Conservation (phyloP, 1,140 invertebrate species). For the Macrostomum lignano region DNA sequence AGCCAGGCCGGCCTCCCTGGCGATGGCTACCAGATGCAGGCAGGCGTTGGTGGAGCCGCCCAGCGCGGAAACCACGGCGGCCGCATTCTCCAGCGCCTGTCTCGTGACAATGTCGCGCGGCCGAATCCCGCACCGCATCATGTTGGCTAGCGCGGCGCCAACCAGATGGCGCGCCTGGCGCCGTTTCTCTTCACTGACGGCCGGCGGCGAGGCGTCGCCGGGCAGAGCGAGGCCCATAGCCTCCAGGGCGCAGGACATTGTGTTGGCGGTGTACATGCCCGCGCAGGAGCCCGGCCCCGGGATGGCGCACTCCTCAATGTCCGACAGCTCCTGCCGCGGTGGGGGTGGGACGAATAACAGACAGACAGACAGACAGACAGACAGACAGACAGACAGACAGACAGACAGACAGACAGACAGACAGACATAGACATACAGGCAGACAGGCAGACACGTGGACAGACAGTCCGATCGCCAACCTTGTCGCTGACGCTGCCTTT, state of each 20-base stretch:
- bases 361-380: conserved; percentile 11
- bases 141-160: conserved; percentile 7
- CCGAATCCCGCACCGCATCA: conserved; percentile 8
- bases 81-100: conserved; percentile 11
- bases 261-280: conserved; percentile 13
- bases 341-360: no score
- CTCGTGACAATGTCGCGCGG: conserved; percentile 9
- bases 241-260: conserved; percentile 11
- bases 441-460: conserved; percentile 11
- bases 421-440: no score
- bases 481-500: conserved; percentile 6
- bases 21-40: conserved; percentile 11
- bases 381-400: conserved; percentile 15
- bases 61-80: conserved; percentile 8
- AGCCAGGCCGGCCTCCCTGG: conserved; percentile 7
- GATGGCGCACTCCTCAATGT: conserved; percentile 8
- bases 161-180: no score
- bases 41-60: conserved; percentile 13
- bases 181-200: conserved; percentile 7
- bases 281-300: conserved; percentile 9
- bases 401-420: conserved; percentile 14
- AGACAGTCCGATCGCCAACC: conserved; percentile 8
- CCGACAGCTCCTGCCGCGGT: conserved; percentile 7
- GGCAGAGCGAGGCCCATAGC: conserved; percentile 10
- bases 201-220: conserved; percentile 6